Evolutionary conservation across 2,797 vertebrate species (phyloP).

Genomic region (Falco berigora): DNA sequence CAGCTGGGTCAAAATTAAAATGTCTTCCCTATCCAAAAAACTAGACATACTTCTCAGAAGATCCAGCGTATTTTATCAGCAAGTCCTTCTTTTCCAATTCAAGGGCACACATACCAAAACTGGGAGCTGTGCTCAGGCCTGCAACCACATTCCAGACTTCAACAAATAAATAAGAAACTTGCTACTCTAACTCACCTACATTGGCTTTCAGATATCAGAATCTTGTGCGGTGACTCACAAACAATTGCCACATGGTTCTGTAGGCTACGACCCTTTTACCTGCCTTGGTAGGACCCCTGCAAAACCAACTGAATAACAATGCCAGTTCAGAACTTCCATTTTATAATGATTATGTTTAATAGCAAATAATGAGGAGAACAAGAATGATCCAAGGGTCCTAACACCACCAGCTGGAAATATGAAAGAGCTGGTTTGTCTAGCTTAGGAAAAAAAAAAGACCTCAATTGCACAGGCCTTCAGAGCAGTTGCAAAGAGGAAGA

Average conservation of each 20-base stretch:
- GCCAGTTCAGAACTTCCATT: neutral
- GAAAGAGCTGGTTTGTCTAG: neutral
- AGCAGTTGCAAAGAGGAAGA: neutral
- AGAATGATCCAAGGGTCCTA: neutral
- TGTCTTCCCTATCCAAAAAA: neutral
- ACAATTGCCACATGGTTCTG: neutral
- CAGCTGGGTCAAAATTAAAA: neutral
- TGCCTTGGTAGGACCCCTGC: neutral
- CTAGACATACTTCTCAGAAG: neutral
- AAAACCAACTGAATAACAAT: neutral
- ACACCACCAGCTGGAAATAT: neutral
- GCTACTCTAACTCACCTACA: neutral
- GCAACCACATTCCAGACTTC: neutral
- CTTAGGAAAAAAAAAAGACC: neutral
- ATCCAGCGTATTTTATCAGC: neutral
- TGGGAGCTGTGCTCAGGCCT: neutral
- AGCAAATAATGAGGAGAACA: neutral
- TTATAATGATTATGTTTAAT: neutral
- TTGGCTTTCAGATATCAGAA: neutral
- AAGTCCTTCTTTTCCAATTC: neutral
- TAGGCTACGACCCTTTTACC: neutral
- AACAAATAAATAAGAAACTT: neutral
- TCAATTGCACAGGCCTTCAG: neutral
- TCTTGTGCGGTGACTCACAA: neutral
- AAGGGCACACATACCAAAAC: neutral